These are phyloP conservation scores for Macrocentrus cingulum DNA, from an alignment of 1,140 invertebrate genomes.

Conservation along the genomic window DNA sequence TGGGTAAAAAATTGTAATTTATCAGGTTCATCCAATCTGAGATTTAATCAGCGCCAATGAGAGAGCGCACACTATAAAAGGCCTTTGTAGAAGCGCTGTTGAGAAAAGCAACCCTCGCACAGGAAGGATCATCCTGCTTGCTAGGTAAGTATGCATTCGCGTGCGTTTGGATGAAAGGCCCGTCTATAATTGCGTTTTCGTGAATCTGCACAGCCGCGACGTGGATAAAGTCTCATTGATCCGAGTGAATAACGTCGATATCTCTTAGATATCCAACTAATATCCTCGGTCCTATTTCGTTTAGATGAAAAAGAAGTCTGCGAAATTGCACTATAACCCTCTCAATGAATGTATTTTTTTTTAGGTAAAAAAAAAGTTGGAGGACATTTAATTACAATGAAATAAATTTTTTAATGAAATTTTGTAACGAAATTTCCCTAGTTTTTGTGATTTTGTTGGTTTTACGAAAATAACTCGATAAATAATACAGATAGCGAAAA, in stretches of 20 bases:
- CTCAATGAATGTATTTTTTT: neutral
- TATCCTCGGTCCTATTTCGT: conserved; percentile 5
- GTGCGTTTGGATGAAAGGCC: conserved; percentile 36
- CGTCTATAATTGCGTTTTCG: conserved; percentile 43
- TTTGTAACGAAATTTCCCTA: too few species aligned
- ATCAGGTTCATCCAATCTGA: neutral
- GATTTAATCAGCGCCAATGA: too few species aligned
- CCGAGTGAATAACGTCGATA: conserved; percentile 38
- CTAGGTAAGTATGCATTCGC: conserved; percentile 33
- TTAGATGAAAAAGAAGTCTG: conserved; percentile 4
- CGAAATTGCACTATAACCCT: conserved; percentile 35
- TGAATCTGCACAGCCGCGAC: conserved; percentile 31
- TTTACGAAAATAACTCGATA: too few species aligned
- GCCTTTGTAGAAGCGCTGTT: neutral
- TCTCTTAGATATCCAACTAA: conserved; percentile 32
- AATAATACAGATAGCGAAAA: too few species aligned
- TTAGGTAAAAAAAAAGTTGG: neutral
- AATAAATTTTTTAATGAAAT: neutral
- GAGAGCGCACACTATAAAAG: neutral
- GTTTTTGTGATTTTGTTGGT: too few species aligned
- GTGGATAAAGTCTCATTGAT: conserved; percentile 31
- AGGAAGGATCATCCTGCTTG: conserved; percentile 36
- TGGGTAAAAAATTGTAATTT: neutral
- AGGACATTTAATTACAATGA: conserved; percentile 11
- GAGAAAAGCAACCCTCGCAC: conserved; percentile 2